Base-by-base conservation (phyloP, 1,140 invertebrate species). In the Heliconius hewitsoni region DNA sequence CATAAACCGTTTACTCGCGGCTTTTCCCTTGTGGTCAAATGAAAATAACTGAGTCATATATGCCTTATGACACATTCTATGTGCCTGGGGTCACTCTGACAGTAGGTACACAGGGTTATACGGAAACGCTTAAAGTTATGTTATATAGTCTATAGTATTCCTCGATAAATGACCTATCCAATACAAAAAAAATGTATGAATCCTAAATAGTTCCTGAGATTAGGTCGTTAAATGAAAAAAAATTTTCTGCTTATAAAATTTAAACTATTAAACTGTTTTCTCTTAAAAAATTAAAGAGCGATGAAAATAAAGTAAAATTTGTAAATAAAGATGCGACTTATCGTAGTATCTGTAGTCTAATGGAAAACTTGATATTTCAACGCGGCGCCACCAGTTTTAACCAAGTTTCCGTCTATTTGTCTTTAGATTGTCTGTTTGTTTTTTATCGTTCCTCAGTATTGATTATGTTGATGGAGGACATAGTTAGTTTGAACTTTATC, bases 291-390 rank as follows among this genome's bases (percentile, higher is more conserved):
- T 46, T 5, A 23, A 60, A 23, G 57, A 27, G 52, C 52, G 18
- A 3, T n/a, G 52, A 19, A 27, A 55, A 52, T 52, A 55, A 13
- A n/a, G 23, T 55, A 37, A 30, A 55, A 60, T 76, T 71, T 77
- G 19, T 42, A 52, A 19, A 73, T 50, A 11, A 74, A 55, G 19
- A 11, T 71, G 77, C 79, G 79, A 77, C 16, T 71, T 52, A 80
- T 80, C 81, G 81, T 72, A 60, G 16, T 8, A 23, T 66, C 11
- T 30, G 9, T n/a, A 27, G 60, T 74, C 3, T 79, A 72, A 80
- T 74, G 30, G 55, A 80, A 86, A 89, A 85, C 83, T 87, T 83
- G 85, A 83, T 83, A 83, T 84, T 87, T 84, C 82, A 83, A 79
- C 83, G 77, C 80, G 80, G 76, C 81, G 81, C 78, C 82, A 86